Conservation (phyloP, 2,888 invertebrate species). For the Melieria crassipennis region DNA sequence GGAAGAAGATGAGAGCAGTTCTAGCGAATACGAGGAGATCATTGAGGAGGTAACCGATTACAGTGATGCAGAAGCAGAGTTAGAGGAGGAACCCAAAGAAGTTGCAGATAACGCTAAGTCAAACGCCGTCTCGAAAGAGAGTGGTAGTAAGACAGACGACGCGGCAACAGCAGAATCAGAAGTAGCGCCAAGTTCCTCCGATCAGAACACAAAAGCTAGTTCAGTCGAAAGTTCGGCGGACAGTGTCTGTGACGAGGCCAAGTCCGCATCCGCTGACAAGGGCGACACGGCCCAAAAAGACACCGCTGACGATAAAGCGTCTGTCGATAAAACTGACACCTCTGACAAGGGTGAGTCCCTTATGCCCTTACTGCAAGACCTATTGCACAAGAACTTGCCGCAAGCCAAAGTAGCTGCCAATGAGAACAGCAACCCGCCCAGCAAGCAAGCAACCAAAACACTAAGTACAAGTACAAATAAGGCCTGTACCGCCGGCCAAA, state of each 20-base stretch:
- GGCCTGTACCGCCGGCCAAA: conserved; percentile 33
- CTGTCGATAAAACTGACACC: conserved; percentile 43
- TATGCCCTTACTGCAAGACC: conserved; percentile 75
- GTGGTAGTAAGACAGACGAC: background rate
- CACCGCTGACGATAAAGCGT: conserved; percentile 46
- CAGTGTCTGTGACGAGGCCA: background rate
- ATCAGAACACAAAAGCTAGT: background rate
- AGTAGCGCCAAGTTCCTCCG: conserved; percentile 8
- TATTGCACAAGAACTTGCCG: conserved; percentile 67
- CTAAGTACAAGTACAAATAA: conserved; percentile 41
- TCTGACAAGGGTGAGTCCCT: conserved; percentile 77
- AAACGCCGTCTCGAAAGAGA: conserved; percentile 10
- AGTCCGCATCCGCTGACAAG: background rate
- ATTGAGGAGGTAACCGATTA: conserved; percentile 64
- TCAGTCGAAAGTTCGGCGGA: conserved; percentile 13
- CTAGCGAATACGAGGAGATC: conserved; percentile 63
- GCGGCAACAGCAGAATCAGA: conserved; percentile 21
- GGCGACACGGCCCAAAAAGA: background rate
- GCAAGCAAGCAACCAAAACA: conserved; percentile 22
- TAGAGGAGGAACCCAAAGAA: conserved; percentile 40
- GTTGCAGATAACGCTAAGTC: conserved; percentile 10
- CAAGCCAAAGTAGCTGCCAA: conserved; percentile 45
- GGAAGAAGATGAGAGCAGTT: conserved; percentile 52
- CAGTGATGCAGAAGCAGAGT: conserved; percentile 50
- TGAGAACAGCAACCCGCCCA: conserved; percentile 44